These are phyloP conservation scores for Acrocyrtus sp. DNA, from an alignment of 2,888 invertebrate species.

Conservation along the genomic window DNA sequence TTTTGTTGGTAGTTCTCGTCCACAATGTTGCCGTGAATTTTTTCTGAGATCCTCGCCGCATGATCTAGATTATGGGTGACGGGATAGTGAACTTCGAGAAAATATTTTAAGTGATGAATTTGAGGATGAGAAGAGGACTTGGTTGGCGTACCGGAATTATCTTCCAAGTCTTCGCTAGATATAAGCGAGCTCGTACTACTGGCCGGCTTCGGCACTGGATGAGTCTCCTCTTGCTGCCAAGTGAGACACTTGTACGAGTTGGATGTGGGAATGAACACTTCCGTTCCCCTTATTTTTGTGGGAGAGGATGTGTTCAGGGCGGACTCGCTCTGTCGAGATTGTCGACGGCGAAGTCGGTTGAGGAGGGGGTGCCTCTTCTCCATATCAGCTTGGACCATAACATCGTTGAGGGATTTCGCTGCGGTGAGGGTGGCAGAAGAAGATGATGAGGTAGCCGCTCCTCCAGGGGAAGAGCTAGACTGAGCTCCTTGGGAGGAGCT, in stretches of 20 bases:
- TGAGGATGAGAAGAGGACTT: slow-evolving; percentile 31
- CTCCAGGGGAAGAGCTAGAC: neutral
- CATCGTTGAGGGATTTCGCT: slow-evolving; percentile 57
- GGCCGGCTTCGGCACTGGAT: slow-evolving; percentile 38
- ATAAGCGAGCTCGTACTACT: slow-evolving; percentile 6
- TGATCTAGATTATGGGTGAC: slow-evolving; percentile 54
- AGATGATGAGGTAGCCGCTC: slow-evolving; percentile 9
- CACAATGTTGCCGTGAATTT: slow-evolving; percentile 46
- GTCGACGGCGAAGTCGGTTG: slow-evolving; percentile 13
- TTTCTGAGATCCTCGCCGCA: slow-evolving; percentile 55
- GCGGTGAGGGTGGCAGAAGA: slow-evolving; percentile 46
- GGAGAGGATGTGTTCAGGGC: slow-evolving; percentile 28
- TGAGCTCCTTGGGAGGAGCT: neutral
- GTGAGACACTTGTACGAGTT: slow-evolving; percentile 60
- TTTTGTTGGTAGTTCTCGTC: slow-evolving; percentile 22
- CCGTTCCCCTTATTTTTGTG: slow-evolving; percentile 48
- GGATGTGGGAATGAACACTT: slow-evolving; percentile 56
- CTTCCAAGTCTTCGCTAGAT: slow-evolving; percentile 6
- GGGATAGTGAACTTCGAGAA: slow-evolving; percentile 51
- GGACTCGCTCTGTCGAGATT: slow-evolving; percentile 29
- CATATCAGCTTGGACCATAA: slow-evolving; percentile 54
- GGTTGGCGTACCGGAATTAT: slow-evolving; percentile 46
- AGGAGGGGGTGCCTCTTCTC: neutral
- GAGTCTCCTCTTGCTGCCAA: slow-evolving; percentile 59
- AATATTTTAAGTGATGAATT: slow-evolving; percentile 56